Evolutionary conservation across 2,797 vertebrate species (phyloP).

Genomic region (Zenarchopterus dispar): DNA sequence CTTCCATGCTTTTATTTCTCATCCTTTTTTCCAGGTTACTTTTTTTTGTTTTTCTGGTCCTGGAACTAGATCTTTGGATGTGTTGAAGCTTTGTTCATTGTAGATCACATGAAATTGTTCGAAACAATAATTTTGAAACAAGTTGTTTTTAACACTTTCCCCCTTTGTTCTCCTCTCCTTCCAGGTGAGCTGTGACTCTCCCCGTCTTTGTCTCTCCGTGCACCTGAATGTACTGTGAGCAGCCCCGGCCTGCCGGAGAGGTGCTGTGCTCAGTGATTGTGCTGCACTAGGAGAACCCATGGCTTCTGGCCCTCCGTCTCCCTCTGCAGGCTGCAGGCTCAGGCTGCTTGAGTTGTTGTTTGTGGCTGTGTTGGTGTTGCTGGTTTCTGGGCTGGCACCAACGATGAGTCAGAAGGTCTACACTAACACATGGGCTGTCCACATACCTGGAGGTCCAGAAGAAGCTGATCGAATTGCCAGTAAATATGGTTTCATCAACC

Average conservation of each 20-base stretch:
- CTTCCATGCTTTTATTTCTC: no score
- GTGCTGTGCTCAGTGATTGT: constrained; percentile 63
- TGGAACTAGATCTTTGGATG: constrained; percentile 4
- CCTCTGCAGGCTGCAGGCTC: constrained; percentile 87
- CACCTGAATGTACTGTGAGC: constrained; percentile 67
- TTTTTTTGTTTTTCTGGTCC: constrained; percentile 3
- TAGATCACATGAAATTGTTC: constrained; percentile 1
- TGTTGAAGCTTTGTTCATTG: constrained; percentile 7
- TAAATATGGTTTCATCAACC: constrained; percentile 93
- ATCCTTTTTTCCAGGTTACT: background rate
- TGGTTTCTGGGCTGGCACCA: constrained; percentile 78
- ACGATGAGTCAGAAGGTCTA: constrained; percentile 84
- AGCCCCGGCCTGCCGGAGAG: constrained; percentile 60
- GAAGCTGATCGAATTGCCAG: constrained; percentile 86
- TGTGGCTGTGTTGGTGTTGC: constrained; percentile 82
- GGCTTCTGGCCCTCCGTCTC: constrained; percentile 67
- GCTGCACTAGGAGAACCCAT: constrained; percentile 70
- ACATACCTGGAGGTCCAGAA: constrained; percentile 85
- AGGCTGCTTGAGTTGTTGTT: constrained; percentile 80
- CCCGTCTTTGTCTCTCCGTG: constrained; percentile 54
- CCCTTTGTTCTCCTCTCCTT: constrained; percentile 10
- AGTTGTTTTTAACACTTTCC: background rate
- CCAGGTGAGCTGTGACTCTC: constrained; percentile 73
- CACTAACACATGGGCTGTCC: constrained; percentile 97
- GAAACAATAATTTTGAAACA: background rate